A percentile compares a stretch with the other conserved stretches of the same genome.
phyloP scores from a whole-genome alignment of 2,797 vertebrate genomes.

The Netta rufina region DNA sequence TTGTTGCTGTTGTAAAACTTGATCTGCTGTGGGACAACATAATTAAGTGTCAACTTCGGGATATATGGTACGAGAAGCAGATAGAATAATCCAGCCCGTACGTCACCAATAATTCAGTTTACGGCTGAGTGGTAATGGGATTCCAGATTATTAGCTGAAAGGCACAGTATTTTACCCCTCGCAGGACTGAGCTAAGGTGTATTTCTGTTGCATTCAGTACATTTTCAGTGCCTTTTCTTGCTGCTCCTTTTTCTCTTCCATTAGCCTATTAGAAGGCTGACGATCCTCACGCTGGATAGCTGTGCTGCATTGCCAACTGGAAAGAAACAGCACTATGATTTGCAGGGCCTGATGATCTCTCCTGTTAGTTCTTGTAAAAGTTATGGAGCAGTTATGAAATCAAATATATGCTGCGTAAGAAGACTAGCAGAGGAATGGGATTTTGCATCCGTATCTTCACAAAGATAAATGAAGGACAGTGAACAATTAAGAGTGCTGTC shows the following conservation, averaged over 20 bases:
- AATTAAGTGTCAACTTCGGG: constrained; percentile 80
- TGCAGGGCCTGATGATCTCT: not conserved
- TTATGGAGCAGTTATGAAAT: not conserved
- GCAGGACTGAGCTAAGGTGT: not conserved
- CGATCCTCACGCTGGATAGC: not conserved
- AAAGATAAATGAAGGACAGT: not conserved
- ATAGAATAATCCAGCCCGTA: constrained; percentile 67
- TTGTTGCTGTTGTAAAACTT: constrained; percentile 79
- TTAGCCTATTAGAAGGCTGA: constrained; percentile 23
- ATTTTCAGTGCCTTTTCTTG: not conserved
- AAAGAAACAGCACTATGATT: constrained; percentile 55
- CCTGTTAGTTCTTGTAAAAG: constrained; percentile 28
- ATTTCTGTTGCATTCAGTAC: not conserved
- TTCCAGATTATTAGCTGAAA: constrained; percentile 73
- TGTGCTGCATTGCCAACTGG: constrained; percentile 12
- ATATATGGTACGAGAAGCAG: constrained; percentile 64
- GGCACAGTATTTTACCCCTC: constrained; percentile 52
- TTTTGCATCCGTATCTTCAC: not conserved
- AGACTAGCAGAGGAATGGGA: not conserved
- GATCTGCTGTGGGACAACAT: constrained; percentile 79
- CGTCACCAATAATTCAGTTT: constrained; percentile 75
- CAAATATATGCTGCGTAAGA: not conserved
- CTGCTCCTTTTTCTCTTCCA: not conserved
- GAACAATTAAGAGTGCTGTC: not conserved
- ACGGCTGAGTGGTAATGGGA: constrained; percentile 72